Evolutionary conservation across 2,797 vertebrate species (phyloP).

Genomic region (Setipinna tenuifilis): DNA sequence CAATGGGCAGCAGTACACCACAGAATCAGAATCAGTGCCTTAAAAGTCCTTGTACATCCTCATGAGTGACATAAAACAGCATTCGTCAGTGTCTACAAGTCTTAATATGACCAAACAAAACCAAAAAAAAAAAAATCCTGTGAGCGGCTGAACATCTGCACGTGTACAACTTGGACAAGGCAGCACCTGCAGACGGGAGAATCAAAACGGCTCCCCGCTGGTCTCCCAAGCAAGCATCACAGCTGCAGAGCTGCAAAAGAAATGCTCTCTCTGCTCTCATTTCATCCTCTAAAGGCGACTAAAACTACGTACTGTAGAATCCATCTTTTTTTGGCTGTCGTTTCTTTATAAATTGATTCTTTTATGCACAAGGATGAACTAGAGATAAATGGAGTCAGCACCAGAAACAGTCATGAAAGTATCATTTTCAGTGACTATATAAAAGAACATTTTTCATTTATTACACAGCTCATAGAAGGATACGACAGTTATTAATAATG

Average conservation of each 20-base stretch:
- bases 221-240: not conserved
- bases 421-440: not conserved
- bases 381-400: not conserved
- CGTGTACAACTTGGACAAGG: not conserved
- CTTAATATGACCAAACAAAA: not conserved
- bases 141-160: not conserved
- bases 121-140: not conserved
- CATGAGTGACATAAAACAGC: not conserved
- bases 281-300: not conserved
- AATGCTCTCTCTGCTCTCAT: not conserved
- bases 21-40: not conserved
- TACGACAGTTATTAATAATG: not conserved
- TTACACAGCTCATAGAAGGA: not conserved
- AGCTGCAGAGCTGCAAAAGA: not conserved
- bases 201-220: slow-evolving; percentile 10
- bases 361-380: not conserved
- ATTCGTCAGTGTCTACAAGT: not conserved
- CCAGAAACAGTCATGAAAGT: not conserved
- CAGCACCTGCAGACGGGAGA: slow-evolving; percentile 4
- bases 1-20: slow-evolving; percentile 64
- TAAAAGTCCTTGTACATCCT: not conserved
- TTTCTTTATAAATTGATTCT: not conserved
- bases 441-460: not conserved
- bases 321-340: not conserved
- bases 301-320: not conserved